Conservation (phyloP, 2,888 invertebrate species). For the Hylaea fasciaria region DNA sequence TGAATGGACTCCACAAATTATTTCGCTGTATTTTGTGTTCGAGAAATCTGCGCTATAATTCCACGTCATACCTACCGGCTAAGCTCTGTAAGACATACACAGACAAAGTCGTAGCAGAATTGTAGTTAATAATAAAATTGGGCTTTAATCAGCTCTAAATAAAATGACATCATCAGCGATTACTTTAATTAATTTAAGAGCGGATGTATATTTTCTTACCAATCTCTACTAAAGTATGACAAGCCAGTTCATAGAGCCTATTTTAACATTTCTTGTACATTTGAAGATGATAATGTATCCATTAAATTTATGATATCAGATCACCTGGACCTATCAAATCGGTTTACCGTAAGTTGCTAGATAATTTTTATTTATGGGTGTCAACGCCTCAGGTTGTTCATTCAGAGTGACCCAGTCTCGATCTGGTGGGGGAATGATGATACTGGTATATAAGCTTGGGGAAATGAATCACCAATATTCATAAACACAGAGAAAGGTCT, state of each 20-base stretch:
- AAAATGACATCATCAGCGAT: slow-evolving; percentile 10
- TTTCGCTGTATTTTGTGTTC: too few species aligned
- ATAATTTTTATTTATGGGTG: slow-evolving; percentile 71
- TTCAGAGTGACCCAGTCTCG: slow-evolving; percentile 65
- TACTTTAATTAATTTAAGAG: slow-evolving; percentile 10
- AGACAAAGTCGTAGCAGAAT: too few species aligned
- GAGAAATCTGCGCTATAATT: slow-evolving; percentile 27
- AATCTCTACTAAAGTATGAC: slow-evolving; percentile 8
- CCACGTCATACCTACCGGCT: slow-evolving; percentile 46
- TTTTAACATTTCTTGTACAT: slow-evolving; percentile 42
- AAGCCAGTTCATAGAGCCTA: slow-evolving; percentile 41
- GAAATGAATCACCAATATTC: slow-evolving; percentile 72
- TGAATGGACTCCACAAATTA: too few species aligned
- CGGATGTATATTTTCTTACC: slow-evolving; percentile 7
- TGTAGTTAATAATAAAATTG: too few species aligned
- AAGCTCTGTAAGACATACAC: slow-evolving; percentile 43
- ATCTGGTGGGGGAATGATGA: slow-evolving; percentile 66
- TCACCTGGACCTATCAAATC: slow-evolving; percentile 61
- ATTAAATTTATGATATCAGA: slow-evolving; percentile 63
- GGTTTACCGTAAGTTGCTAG: slow-evolving; percentile 70
- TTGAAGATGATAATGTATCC: slow-evolving; percentile 27
- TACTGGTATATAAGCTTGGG: slow-evolving; percentile 73
- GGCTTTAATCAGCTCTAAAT: too few species aligned
- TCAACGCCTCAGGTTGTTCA: slow-evolving; percentile 67
- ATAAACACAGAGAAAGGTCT: slow-evolving; percentile 68